A percentile compares a stretch with the other conserved stretches of the same genome.
Conservation (phyloP, 1,140 invertebrate species). For the Alviniconcha marisindica region DNA sequence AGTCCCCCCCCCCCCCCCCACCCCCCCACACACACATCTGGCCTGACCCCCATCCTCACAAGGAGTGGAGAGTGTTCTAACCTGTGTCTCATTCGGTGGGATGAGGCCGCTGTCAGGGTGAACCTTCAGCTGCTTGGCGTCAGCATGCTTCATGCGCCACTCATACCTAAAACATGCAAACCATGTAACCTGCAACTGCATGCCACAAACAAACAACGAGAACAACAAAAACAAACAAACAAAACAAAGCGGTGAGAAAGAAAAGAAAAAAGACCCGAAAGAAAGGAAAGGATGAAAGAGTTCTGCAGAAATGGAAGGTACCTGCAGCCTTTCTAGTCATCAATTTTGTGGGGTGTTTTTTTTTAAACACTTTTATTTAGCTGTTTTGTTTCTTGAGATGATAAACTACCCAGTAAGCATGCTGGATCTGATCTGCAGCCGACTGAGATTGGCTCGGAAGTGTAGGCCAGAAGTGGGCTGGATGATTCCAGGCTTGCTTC, state of each 20-base stretch:
- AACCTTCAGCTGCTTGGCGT: conserved; percentile 66
- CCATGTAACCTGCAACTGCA: background rate
- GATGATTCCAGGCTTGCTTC: too few species aligned
- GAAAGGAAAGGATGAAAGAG: too few species aligned
- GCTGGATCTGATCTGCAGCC: too few species aligned
- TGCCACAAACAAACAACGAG: background rate
- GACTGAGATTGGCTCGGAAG: too few species aligned
- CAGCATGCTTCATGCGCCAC: conserved; percentile 70
- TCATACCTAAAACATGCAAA: conserved; percentile 70
- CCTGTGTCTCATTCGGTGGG: conserved; percentile 74
- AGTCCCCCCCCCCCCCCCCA: background rate
- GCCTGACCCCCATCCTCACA: background rate
- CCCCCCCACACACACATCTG: background rate
- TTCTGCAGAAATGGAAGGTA: too few species aligned
- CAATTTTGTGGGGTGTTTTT: too few species aligned
- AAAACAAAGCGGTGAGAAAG: background rate
- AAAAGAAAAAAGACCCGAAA: too few species aligned
- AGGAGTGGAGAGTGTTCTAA: conserved; percentile 32
- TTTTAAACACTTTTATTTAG: too few species aligned
- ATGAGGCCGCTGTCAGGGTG: conserved; percentile 69
- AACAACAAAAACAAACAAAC: background rate
- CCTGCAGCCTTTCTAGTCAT: too few species aligned
- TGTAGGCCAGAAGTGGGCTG: too few species aligned
- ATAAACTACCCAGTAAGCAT: too few species aligned
- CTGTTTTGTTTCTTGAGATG: too few species aligned